phyloP scores from a whole-genome alignment of 2,888 invertebrate genomes.

The Elysia crispata region DNA sequence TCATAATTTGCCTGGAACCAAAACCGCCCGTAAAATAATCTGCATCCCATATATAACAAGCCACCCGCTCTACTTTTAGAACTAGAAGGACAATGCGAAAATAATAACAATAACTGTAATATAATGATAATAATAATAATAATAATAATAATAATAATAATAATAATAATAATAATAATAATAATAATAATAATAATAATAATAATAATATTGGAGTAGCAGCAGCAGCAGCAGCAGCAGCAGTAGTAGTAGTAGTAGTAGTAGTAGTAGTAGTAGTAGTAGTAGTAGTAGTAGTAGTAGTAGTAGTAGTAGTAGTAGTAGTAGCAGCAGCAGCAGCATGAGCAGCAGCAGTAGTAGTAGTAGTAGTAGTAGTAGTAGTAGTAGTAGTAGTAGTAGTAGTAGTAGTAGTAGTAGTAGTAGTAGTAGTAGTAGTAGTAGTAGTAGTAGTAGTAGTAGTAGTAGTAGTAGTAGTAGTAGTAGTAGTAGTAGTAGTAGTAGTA shows the following conservation, averaged over 20 bases:
- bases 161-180: too few species aligned
- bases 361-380: constrained; percentile 18
- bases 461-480: constrained; percentile 25
- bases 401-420: constrained; percentile 27
- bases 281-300: constrained; percentile 17
- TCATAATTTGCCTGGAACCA: too few species aligned
- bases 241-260: constrained; percentile 21
- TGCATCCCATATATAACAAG: too few species aligned
- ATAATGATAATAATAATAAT: too few species aligned
- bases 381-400: constrained; percentile 21
- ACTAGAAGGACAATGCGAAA: too few species aligned
- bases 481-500: constrained; percentile 11
- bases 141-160: too few species aligned
- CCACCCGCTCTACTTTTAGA: too few species aligned
- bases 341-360: too few species aligned
- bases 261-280: constrained; percentile 23
- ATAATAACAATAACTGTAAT: too few species aligned
- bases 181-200: constrained; percentile 14
- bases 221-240: constrained; percentile 1
- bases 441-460: constrained; percentile 22
- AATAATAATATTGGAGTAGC: too few species aligned
- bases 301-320: constrained; percentile 11
- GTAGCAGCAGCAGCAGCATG: too few species aligned
- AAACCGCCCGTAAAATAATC: too few species aligned
- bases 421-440: constrained; percentile 20